phyloP scores from a whole-genome alignment of 2,113 vertebrate species.

The Phylloscopus trochiloides region DNA sequence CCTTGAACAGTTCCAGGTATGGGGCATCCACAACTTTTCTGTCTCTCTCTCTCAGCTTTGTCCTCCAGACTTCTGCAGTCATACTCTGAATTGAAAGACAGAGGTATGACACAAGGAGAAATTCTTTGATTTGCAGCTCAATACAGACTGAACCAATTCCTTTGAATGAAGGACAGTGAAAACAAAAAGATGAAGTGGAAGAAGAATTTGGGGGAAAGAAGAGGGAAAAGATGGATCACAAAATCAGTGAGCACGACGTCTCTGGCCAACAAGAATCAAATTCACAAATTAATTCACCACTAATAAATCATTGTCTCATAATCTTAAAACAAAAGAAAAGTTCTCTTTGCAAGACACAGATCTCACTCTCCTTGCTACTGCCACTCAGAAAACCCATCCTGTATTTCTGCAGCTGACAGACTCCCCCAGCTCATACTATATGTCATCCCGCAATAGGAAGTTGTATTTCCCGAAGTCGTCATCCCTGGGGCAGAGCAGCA shows the following conservation, averaged over 20 bases:
- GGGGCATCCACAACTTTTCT: not conserved
- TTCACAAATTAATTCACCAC: constrained; percentile 46
- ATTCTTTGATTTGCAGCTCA: not conserved
- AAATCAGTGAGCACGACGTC: not conserved
- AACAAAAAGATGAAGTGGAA: not conserved
- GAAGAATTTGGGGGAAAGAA: not conserved
- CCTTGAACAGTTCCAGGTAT: not conserved
- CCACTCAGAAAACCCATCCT: not conserved
- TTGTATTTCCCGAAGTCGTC: constrained; percentile 94
- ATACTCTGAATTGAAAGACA: not conserved
- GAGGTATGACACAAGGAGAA: not conserved
- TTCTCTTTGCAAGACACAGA: constrained; percentile 20
- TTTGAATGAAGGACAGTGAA: not conserved
- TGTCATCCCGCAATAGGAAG: constrained; percentile 83
- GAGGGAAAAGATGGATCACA: constrained; percentile 3
- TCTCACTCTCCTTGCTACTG: constrained; percentile 28
- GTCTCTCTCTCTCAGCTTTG: not conserved
- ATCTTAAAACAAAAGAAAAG: constrained; percentile 48
- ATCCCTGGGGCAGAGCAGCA: constrained; percentile 88
- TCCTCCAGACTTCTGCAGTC: not conserved
- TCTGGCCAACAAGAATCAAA: constrained; percentile 49
- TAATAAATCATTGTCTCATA: constrained; percentile 52
- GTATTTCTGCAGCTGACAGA: not conserved
- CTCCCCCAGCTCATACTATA: constrained; percentile 5
- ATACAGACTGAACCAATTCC: not conserved